Conservation (phyloP, 2,888 invertebrate genomes). For the Perdita meconis region DNA sequence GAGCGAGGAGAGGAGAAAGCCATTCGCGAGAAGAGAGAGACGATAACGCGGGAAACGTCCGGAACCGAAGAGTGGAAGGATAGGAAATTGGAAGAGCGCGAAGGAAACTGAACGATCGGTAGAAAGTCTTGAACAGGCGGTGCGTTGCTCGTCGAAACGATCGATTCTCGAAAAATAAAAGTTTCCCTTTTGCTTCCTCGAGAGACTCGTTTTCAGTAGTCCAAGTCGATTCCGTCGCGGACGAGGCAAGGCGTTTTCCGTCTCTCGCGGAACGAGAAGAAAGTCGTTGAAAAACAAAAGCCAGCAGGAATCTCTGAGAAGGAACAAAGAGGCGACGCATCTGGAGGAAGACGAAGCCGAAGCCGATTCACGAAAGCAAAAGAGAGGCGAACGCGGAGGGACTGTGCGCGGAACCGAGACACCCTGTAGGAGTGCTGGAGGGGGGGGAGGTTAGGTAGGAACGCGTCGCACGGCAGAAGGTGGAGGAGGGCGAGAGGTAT, state of each 20-base stretch:
- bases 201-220: too few species aligned
- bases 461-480: slow-evolving; percentile 65
- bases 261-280: neutral
- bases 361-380: slow-evolving; percentile 37
- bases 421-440: slow-evolving; percentile 47
- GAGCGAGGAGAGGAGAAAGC: slow-evolving; percentile 7
- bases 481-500: slow-evolving; percentile 37
- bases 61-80: neutral
- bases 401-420: slow-evolving; percentile 2
- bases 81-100: neutral
- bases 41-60: neutral
- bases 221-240: neutral
- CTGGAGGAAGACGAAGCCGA: slow-evolving; percentile 27
- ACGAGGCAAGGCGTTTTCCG: neutral
- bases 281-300: slow-evolving; percentile 33
- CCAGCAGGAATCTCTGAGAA: slow-evolving; percentile 40
- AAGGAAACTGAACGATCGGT: neutral
- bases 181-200: too few species aligned
- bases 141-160: neutral
- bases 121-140: neutral
- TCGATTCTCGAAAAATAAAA: too few species aligned
- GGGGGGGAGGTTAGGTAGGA: slow-evolving; percentile 64
- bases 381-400: slow-evolving; percentile 23
- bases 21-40: neutral
- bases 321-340: slow-evolving; percentile 39